phyloP scores from a whole-genome alignment of 2,888 invertebrate genomes.

The Catocala sponsa region DNA sequence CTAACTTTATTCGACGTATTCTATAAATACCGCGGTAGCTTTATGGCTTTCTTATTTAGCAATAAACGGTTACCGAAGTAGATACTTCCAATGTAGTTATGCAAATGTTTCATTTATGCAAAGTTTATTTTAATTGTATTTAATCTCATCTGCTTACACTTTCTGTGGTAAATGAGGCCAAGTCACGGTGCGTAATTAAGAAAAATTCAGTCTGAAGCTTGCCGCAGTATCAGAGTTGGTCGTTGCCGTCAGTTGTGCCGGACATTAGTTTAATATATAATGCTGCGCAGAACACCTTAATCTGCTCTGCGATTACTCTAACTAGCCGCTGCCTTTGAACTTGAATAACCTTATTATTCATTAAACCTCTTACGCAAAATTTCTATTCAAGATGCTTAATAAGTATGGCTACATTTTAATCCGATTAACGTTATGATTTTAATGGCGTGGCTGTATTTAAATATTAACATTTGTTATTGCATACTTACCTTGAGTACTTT shows the following conservation, averaged over 20 bases:
- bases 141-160: slow-evolving; percentile 33
- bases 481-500: background rate
- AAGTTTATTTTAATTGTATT: slow-evolving; percentile 40
- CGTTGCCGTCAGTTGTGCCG: slow-evolving; percentile 41
- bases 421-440: slow-evolving; percentile 16
- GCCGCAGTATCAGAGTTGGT: slow-evolving; percentile 26
- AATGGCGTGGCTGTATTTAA: background rate
- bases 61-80: slow-evolving; percentile 15
- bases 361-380: slow-evolving; percentile 24
- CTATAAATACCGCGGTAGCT: too few species aligned
- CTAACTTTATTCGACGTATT: too few species aligned
- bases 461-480: background rate
- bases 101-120: slow-evolving; percentile 38
- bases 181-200: slow-evolving; percentile 41
- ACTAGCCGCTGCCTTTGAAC: slow-evolving; percentile 46
- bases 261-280: slow-evolving; percentile 39
- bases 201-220: slow-evolving; percentile 27
- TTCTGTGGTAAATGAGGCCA: slow-evolving; percentile 38
- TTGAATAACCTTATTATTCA: slow-evolving; percentile 47
- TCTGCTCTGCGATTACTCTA: slow-evolving; percentile 33
- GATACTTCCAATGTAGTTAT: slow-evolving; percentile 27
- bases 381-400: slow-evolving; percentile 23
- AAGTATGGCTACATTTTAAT: slow-evolving; percentile 28
- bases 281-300: slow-evolving; percentile 39
- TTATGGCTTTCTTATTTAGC: slow-evolving; percentile 6